These are phyloP conservation scores for Drosophila ananassae DNA, from an alignment of 1,140 invertebrate genomes.

Conservation along the genomic window DNA sequence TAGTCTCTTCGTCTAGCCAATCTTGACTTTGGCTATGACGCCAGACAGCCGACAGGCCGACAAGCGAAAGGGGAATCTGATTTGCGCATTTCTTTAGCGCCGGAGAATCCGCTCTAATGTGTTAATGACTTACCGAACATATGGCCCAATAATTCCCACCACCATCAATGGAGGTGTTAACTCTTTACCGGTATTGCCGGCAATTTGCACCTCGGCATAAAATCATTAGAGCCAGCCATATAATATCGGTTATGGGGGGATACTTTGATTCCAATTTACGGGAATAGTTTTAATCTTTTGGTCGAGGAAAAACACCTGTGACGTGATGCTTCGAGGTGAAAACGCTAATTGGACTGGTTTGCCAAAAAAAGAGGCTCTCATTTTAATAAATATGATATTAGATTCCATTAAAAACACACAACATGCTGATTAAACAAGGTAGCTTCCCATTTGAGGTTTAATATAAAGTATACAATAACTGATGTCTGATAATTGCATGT, in stretches of 20 bases:
- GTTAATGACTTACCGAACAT: constrained; percentile 7
- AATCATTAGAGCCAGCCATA: not conserved
- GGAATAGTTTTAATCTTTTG: constrained; percentile 2
- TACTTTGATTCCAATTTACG: constrained; percentile 11
- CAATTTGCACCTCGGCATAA: constrained; percentile 27
- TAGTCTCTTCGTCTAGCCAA: constrained; percentile 34
- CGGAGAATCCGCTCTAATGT: constrained; percentile 16
- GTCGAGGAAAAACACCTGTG: constrained; percentile 27
- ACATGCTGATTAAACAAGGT: constrained; percentile 29
- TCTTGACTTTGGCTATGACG: constrained; percentile 44
- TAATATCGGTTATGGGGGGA: constrained; percentile 2
- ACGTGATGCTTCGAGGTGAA: constrained; percentile 17
- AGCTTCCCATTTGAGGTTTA: constrained; percentile 13
- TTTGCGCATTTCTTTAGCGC: constrained; percentile 36
- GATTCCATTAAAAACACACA: constrained; percentile 29
- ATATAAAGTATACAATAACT: constrained; percentile 12
- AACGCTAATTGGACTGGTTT: constrained; percentile 7
- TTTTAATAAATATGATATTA: constrained; percentile 10
- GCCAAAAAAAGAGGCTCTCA: constrained; percentile 18
- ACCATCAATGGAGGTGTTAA: constrained; percentile 28
- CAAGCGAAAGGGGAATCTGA: constrained; percentile 1
- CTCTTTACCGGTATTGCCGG: not conserved
- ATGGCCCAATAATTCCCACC: constrained; percentile 9
- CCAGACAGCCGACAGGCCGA: not conserved
- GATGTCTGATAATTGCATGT: constrained; percentile 41